phyloP scores from a whole-genome alignment of 2,797 vertebrate species.

The Gymnocypris eckloni region DNA sequence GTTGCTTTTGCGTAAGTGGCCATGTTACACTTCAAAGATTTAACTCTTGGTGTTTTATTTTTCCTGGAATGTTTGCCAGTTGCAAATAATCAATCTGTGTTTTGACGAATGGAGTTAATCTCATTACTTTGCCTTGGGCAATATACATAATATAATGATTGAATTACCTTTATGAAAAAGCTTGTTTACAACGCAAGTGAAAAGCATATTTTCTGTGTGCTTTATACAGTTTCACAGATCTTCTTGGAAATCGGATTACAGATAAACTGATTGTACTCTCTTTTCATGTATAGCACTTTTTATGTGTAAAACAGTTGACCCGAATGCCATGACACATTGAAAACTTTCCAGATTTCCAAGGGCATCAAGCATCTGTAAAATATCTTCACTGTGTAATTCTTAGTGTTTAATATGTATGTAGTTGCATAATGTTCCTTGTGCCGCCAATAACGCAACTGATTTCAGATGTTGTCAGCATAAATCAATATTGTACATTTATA shows the following conservation, averaged over 20 bases:
- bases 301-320: background rate
- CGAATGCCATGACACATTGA: background rate
- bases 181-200: slow-evolving; percentile 12
- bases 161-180: background rate
- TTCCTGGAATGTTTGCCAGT: background rate
- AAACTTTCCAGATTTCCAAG: background rate
- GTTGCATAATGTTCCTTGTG: background rate
- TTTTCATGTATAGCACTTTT: background rate
- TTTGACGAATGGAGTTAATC: slow-evolving; percentile 2
- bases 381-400: background rate
- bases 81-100: background rate
- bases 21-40: slow-evolving; percentile 3
- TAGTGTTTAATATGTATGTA: background rate
- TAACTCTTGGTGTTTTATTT: background rate
- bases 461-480: background rate
- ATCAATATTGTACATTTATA: background rate
- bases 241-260: slow-evolving; percentile 24
- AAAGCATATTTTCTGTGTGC: background rate
- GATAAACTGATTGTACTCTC: background rate
- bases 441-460: background rate
- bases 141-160: background rate
- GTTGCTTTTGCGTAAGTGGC: slow-evolving; percentile 3
- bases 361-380: background rate
- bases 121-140: slow-evolving; percentile 1
- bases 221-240: background rate